Percentiles rank a stretch among this genome's conserved stretches.
Conservation (phyloP, 2,797 vertebrate genomes). For the Cossypha dichroa region DNA sequence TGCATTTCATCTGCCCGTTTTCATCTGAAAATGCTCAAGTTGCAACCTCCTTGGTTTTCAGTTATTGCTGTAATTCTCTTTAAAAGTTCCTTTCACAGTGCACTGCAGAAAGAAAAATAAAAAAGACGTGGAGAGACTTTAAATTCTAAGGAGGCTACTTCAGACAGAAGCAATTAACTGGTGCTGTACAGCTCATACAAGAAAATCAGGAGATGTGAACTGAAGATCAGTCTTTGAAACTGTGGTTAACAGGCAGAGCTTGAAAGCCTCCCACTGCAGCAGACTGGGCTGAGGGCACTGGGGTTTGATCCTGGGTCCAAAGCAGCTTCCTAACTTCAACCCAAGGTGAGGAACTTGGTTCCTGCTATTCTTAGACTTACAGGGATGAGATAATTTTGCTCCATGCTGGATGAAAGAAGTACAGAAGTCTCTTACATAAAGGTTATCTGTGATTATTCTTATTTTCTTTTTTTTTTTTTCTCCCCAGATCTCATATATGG, state of each 20-base stretch:
- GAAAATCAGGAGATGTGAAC: not conserved
- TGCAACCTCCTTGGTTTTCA: not conserved
- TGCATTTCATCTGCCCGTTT: not conserved
- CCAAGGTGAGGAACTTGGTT: not conserved
- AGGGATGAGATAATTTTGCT: not conserved
- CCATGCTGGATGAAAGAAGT: not conserved
- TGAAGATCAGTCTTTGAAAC: conserved; percentile 11
- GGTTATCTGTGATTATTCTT: not conserved
- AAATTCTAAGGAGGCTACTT: not conserved
- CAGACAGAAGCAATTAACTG: conserved; percentile 11
- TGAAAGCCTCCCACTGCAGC: not conserved
- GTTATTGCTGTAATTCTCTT: not conserved
- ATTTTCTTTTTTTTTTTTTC: not conserved
- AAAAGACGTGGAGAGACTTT: not conserved
- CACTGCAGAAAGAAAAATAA: not conserved
- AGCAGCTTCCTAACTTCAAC: not conserved
- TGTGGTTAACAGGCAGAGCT: not conserved
- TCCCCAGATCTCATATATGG: accelerated
- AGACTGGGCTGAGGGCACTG: not conserved
- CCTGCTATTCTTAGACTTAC: not conserved
- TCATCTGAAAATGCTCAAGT: not conserved
- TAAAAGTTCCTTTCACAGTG: not conserved
- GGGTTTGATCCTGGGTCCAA: not conserved
- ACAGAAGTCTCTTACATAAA: not conserved
- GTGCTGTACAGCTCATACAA: not conserved